phyloP scores from a whole-genome alignment of 2,113 vertebrate genomes.

The Bujurquina vittata region DNA sequence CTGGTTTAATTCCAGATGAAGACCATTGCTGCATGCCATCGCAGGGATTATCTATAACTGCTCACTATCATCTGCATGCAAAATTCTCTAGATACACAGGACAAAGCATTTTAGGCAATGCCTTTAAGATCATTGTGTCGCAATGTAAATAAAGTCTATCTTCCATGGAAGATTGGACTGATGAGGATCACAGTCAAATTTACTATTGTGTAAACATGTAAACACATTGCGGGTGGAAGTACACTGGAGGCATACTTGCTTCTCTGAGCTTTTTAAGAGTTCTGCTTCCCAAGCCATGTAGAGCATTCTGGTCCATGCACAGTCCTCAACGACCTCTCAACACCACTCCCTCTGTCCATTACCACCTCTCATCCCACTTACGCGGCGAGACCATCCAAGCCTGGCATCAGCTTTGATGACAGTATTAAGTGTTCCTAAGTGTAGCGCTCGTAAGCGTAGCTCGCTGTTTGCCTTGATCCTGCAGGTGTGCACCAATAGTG shows the following conservation, averaged over 20 bases:
- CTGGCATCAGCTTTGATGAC: slow-evolving; percentile 39
- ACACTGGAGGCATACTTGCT: neutral
- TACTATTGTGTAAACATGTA: neutral
- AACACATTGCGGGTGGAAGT: neutral
- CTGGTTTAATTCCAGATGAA: neutral
- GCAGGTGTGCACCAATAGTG: slow-evolving; percentile 39
- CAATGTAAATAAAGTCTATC: neutral
- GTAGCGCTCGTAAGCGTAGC: slow-evolving; percentile 19
- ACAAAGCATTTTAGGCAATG: neutral
- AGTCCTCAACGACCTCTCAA: slow-evolving; percentile 31
- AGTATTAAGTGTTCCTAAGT: slow-evolving; percentile 59
- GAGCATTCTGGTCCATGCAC: neutral
- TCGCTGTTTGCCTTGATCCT: slow-evolving; percentile 35
- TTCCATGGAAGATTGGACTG: neutral
- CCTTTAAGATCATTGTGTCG: neutral
- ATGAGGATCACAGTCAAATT: neutral
- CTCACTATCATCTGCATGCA: neutral
- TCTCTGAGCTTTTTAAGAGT: neutral
- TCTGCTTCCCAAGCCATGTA: slow-evolving; percentile 6
- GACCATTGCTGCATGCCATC: neutral
- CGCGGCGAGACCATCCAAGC: slow-evolving; percentile 22
- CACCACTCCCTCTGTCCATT: slow-evolving; percentile 36
- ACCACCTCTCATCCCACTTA: slow-evolving; percentile 33
- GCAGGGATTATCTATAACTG: neutral
- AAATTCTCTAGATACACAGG: neutral